phyloP scores from a whole-genome alignment of 2,797 vertebrate genomes.

The Peromyscus melanophrys region DNA sequence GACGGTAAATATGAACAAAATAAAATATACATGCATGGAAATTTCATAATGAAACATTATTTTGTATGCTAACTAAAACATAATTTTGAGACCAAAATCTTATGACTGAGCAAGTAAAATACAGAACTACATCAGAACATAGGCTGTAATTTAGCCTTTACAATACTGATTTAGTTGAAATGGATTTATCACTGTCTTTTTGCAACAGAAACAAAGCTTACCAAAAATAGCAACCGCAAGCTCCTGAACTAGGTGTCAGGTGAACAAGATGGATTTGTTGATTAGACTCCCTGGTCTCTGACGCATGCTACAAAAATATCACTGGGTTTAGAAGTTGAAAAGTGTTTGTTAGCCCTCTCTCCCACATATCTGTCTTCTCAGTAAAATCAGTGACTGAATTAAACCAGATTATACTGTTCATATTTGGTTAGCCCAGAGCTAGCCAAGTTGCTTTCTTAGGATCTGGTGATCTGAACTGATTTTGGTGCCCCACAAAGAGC shows the following conservation, averaged over 20 bases:
- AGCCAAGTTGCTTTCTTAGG: neutral
- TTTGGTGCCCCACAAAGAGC: neutral
- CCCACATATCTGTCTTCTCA: neutral
- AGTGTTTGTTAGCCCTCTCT: neutral
- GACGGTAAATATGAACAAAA: neutral
- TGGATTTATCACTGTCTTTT: slow-evolving; percentile 16
- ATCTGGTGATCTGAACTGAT: neutral
- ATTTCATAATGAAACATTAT: neutral
- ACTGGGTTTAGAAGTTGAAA: neutral
- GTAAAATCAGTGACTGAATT: neutral
- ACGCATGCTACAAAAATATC: slow-evolving; percentile 3
- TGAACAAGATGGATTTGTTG: slow-evolving; percentile 31
- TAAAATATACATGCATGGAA: neutral
- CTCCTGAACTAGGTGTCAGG: slow-evolving; percentile 12
- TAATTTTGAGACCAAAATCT: neutral
- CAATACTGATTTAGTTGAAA: neutral
- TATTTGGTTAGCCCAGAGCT: neutral
- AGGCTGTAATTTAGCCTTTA: neutral
- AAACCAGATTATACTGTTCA: neutral
- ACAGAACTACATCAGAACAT: neutral
- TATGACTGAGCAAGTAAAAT: neutral
- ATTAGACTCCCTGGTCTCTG: slow-evolving; percentile 26
- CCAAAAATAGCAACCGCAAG: slow-evolving; percentile 23
- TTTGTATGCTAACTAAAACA: neutral
- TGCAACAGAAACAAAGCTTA: slow-evolving; percentile 2